Percentiles rank a stretch among this genome's conserved stretches.
phyloP scores from a whole-genome alignment of 1,140 invertebrate genomes.

The Cheumatopsyche charites region DNA sequence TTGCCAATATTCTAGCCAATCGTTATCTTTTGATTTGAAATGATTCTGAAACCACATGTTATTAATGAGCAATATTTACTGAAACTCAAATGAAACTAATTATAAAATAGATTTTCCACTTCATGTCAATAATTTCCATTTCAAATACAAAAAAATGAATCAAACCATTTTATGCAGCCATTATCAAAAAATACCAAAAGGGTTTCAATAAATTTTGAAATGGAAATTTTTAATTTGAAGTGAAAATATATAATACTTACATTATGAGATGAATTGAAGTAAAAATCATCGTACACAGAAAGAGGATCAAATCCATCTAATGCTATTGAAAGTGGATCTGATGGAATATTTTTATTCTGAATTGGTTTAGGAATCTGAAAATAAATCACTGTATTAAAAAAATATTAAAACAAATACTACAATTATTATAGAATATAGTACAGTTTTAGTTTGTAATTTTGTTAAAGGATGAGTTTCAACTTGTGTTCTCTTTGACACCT shows the following conservation, averaged over 20 bases:
- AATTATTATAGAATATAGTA: background rate
- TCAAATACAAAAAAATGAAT: too few relatives aligned
- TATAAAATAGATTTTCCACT: constrained; percentile 34
- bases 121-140: constrained; percentile 36
- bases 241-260: constrained; percentile 60
- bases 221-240: too few relatives aligned
- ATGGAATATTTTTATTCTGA: constrained; percentile 45
- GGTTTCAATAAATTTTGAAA: too few relatives aligned
- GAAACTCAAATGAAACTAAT: constrained; percentile 54
- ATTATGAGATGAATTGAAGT: constrained; percentile 59
- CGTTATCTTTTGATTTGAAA: constrained; percentile 56
- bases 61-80: constrained; percentile 53
- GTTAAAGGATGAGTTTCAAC: background rate
- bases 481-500: constrained; percentile 6
- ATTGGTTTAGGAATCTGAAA: constrained; percentile 37
- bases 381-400: background rate
- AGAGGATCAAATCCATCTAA: constrained; percentile 78
- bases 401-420: background rate
- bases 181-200: too few relatives aligned
- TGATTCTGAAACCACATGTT: constrained; percentile 22
- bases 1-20: constrained; percentile 74
- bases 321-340: constrained; percentile 66
- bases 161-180: too few relatives aligned
- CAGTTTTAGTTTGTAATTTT: constrained; percentile 1
- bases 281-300: constrained; percentile 70